Conservation (phyloP, 2,113 vertebrate genomes). For the Mionectes macconnelli region DNA sequence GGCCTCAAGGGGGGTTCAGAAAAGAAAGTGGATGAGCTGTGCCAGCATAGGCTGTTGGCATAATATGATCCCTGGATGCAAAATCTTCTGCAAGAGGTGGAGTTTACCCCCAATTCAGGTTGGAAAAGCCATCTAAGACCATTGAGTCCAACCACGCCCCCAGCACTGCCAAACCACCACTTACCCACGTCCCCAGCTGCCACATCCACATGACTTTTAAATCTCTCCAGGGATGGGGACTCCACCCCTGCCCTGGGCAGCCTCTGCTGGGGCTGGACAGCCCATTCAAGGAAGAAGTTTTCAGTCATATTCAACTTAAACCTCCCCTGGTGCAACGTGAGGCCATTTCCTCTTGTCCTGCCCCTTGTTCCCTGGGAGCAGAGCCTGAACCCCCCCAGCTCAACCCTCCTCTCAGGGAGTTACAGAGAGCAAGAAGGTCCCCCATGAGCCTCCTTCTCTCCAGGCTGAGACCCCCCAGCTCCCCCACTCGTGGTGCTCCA, state of each 20-base stretch:
- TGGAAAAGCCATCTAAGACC: background rate
- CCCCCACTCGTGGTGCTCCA: background rate
- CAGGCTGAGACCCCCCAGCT: background rate
- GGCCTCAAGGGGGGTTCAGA: background rate
- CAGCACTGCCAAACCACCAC: background rate
- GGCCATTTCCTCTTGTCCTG: background rate
- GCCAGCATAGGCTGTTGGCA: accelerated
- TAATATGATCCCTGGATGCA: accelerated
- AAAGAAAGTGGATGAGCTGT: accelerated
- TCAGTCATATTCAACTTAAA: background rate
- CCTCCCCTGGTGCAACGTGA: background rate
- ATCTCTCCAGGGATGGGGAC: background rate
- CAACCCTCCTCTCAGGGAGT: background rate
- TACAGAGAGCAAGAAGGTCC: background rate
- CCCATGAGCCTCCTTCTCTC: background rate
- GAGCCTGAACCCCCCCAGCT: background rate
- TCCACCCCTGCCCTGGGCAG: background rate
- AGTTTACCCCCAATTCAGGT: background rate
- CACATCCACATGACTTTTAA: background rate
- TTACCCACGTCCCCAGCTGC: background rate
- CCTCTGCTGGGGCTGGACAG: background rate
- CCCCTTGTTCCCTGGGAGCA: background rate
- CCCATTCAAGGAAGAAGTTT: background rate
- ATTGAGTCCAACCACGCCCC: background rate
- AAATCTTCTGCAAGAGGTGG: background rate